Conservation (phyloP, 2,797 vertebrate genomes). For the Meriones psammophilus region DNA sequence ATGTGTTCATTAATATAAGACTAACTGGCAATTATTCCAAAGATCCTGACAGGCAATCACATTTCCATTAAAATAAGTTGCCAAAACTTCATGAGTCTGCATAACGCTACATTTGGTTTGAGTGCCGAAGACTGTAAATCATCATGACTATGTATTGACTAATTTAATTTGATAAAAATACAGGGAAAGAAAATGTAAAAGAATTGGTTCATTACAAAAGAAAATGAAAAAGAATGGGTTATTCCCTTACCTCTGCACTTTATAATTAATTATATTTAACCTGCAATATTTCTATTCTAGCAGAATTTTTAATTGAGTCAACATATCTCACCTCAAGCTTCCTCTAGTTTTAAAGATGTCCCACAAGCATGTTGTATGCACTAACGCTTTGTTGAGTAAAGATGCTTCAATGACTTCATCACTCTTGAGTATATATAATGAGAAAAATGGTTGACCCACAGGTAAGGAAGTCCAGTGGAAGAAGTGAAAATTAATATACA, state of each 20-base stretch:
- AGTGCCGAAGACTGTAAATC: not conserved
- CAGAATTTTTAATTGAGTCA: conserved; percentile 36
- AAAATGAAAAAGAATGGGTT: conserved; percentile 50
- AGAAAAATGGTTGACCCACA: not conserved
- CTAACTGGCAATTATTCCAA: conserved; percentile 61
- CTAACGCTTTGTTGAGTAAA: not conserved
- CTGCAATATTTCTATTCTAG: not conserved
- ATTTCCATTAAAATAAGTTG: conserved; percentile 72
- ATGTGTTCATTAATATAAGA: conserved; percentile 65
- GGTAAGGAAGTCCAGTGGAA: not conserved
- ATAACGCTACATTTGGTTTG: conserved; percentile 13
- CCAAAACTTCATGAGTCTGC: conserved; percentile 61
- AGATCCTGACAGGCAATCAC: conserved; percentile 53
- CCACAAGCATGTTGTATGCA: not conserved
- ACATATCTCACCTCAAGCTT: conserved; percentile 20
- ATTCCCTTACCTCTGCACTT: not conserved
- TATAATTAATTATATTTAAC: conserved; percentile 25
- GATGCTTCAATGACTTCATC: not conserved
- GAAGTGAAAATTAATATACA: not conserved
- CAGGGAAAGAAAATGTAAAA: not conserved
- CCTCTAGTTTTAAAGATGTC: not conserved
- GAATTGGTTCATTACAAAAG: not conserved
- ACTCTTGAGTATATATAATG: not conserved
- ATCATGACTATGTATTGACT: conserved; percentile 43
- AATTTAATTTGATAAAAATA: conserved; percentile 55